A percentile compares a stretch with the other conserved stretches of the same genome.
These are phyloP conservation scores for Trissoscelio sp. DNA, from an alignment of 2,888 invertebrate genomes.

Conservation along the genomic window DNA sequence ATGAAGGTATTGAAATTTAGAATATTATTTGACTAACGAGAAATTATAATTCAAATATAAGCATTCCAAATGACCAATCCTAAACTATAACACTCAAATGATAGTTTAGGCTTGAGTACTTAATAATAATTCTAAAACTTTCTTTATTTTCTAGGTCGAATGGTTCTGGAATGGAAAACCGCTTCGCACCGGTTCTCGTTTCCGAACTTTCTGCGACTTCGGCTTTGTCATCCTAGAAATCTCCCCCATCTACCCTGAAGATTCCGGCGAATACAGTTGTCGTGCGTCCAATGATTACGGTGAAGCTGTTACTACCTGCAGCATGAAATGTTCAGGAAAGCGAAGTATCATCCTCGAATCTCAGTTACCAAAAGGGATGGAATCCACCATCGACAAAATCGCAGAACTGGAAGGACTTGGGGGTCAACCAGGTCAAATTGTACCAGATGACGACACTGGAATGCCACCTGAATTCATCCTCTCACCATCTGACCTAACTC, in stretches of 20 bases:
- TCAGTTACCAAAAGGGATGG: constrained; percentile 96
- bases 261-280: constrained; percentile 96
- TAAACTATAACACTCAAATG: constrained; percentile 52
- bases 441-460: constrained; percentile 92
- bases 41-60: too few species aligned
- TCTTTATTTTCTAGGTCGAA: constrained; percentile 92
- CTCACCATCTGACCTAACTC: constrained; percentile 91
- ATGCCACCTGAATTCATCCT: constrained; percentile 96
- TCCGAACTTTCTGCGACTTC: constrained; percentile 98
- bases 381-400: constrained; percentile 96
- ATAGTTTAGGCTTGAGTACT: too few species aligned
- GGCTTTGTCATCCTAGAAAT: constrained; percentile 99
- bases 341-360: constrained; percentile 96
- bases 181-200: constrained; percentile 94
- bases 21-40: background rate
- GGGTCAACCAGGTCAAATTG: constrained; percentile 87
- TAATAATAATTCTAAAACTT: too few species aligned
- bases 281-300: constrained; percentile 95
- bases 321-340: constrained; percentile 96
- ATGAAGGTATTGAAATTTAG: constrained; percentile 87
- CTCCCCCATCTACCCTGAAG: constrained; percentile 98
- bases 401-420: constrained; percentile 95
- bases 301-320: constrained; percentile 94
- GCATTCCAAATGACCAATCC: too few species aligned
- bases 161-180: constrained; percentile 98